Base-by-base conservation (phyloP, 2,797 vertebrate species). In the Vireo griseus region DNA sequence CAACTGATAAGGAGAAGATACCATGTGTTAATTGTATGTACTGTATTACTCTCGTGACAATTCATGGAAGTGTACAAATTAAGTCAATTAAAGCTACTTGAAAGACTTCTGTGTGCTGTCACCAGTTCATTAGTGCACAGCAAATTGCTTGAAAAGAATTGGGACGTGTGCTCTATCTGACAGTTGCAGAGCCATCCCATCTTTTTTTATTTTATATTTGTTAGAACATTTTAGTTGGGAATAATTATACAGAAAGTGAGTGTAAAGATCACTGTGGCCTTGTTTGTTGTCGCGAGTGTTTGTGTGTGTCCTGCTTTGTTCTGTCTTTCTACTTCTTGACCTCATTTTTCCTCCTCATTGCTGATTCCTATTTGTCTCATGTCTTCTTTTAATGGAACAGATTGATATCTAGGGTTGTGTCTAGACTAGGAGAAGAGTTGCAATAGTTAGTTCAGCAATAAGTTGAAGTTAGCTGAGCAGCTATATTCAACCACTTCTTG, bases 301-400 rank as follows among this genome's bases (percentile, higher is more conserved):
- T 31, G 45, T 40, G 24, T 68, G 31, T 59, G 58, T 81, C 89
- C 77, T 54, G 17, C 62, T 92, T 92, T 92, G 45, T 80, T 86
- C 45, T 79, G 59, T 88, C 40, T 94, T 90, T 83, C 82, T 93
- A 83, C 31, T 96, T 95, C 73, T 85, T 93, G 94, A 92, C 91
- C 92, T 96, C 71, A 29, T 94, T 96, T 96, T 95, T 92, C 72
- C 42, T 92, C 50, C 77, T 91, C 65, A 39, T 80, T 93, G 84
- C 84, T 89, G 91, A 92, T 93, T 93, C 77, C 52, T 72, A 7
- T 87, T 96, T 95, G 74, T 94, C 54, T 96, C 76, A 71, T 74
- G 33, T 68, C 20, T 45, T 92, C 74, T 95, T 95, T 85, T 84
- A 96, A 90, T 72, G 78, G 75, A 91, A 92, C 78, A 89, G 92